Evolutionary conservation across 2,113 vertebrate species (phyloP).

Genomic region (Odocoileus virginianus): DNA sequence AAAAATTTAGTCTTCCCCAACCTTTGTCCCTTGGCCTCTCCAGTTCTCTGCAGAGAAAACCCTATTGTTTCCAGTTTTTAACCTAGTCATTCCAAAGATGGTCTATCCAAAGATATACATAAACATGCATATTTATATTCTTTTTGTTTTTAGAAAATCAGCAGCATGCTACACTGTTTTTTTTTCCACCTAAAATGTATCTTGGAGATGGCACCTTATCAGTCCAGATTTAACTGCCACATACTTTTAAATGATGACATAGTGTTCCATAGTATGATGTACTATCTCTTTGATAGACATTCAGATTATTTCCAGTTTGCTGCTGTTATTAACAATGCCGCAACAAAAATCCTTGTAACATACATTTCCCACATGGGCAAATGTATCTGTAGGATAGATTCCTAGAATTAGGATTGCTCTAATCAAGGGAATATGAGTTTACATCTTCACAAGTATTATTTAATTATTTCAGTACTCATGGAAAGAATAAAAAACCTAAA

Average conservation of each 20-base stretch:
- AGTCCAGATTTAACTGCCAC: neutral
- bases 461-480: neutral
- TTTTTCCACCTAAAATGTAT: neutral
- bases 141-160: neutral
- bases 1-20: neutral
- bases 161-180: neutral
- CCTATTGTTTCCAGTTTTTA: neutral
- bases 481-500: slow-evolving; percentile 8
- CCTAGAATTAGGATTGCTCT: neutral
- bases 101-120: neutral
- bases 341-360: neutral
- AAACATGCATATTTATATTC: neutral
- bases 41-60: neutral
- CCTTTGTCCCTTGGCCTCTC: neutral
- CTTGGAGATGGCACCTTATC: neutral
- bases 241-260: neutral
- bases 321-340: neutral
- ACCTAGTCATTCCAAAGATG: neutral
- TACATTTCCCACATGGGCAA: neutral
- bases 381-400: neutral
- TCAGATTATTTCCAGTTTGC: neutral
- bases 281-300: neutral
- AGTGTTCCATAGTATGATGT: neutral
- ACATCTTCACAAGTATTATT: neutral
- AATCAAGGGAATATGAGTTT: neutral